Percentiles rank a stretch among this genome's conserved stretches.
Evolutionary conservation across 2,888 invertebrate species (phyloP).

Genomic region (Quadriops clusia): DNA sequence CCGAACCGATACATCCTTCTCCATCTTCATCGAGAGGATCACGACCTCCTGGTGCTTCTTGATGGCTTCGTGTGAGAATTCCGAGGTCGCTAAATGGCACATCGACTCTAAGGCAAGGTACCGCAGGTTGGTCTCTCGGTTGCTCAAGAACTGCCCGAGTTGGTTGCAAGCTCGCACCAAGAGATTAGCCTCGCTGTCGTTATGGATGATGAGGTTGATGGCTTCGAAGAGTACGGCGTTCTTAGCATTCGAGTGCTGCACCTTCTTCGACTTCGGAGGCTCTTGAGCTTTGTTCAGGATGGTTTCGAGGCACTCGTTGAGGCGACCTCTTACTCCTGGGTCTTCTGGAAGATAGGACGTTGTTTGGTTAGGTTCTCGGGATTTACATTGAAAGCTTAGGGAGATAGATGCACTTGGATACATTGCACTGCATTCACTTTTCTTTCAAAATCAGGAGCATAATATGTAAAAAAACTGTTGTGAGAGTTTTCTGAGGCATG

Average conservation of each 20-base stretch:
- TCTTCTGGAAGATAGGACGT: conserved; percentile 70
- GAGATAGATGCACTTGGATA: too few species aligned
- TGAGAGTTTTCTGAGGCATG: too few species aligned
- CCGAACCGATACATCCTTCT: conserved; percentile 94
- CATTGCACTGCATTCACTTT: too few species aligned
- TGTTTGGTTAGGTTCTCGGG: too few species aligned
- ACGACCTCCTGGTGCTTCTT: conserved; percentile 99
- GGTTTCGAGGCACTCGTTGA: conserved; percentile 96
- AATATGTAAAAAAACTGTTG: too few species aligned
- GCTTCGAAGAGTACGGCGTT: conserved; percentile 99
- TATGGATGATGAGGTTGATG: conserved; percentile 98
- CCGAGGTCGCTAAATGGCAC: conserved; percentile 98
- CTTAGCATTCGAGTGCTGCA: conserved; percentile 99
- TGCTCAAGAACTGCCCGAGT: conserved; percentile 93
- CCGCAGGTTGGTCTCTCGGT: conserved; percentile 93
- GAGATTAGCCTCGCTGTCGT: conserved; percentile 94
- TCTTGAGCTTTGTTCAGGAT: conserved; percentile 98
- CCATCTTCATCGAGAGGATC: conserved; percentile 97
- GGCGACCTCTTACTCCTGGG: conserved; percentile 88
- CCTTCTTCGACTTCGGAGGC: conserved; percentile 98
- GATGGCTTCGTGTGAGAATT: conserved; percentile 98
- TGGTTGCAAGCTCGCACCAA: conserved; percentile 98
- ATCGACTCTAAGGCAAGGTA: conserved; percentile 97
- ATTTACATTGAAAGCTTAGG: too few species aligned
- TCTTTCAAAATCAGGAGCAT: too few species aligned